These are phyloP conservation scores for Holothuria leucospilota DNA, from an alignment of 53 echinoderm and acorn worm species.

Conservation along the genomic window DNA sequence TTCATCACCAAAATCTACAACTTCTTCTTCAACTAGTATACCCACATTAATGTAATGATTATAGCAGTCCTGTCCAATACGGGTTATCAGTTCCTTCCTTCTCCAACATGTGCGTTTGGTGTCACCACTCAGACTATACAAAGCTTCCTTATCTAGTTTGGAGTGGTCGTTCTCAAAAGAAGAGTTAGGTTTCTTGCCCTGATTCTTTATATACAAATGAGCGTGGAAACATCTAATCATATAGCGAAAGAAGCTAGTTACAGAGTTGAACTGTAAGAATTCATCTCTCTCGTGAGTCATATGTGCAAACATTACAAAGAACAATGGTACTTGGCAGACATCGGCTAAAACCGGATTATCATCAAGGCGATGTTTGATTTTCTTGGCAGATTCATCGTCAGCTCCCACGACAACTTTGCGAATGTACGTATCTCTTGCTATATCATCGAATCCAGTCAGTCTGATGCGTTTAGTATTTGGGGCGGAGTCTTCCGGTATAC, in stretches of 20 bases:
- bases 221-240: constrained; percentile 4
- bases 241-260: constrained; percentile 2
- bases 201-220: neutral
- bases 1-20: neutral
- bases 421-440: neutral
- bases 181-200: no score
- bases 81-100: neutral
- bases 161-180: neutral
- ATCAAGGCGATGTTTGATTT: neutral
- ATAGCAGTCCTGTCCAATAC: neutral
- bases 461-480: neutral
- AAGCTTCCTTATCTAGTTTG: neutral
- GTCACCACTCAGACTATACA: neutral
- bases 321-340: constrained; percentile 9
- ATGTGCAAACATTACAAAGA: constrained; percentile 8
- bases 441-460: constrained; percentile 9
- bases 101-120: neutral
- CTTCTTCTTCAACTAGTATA: constrained; percentile 5
- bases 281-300: neutral
- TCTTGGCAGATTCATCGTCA: neutral
- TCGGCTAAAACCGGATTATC: neutral
- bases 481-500: neutral
- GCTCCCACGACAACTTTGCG: neutral
- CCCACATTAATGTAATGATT: neutral
- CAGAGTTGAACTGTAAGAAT: neutral